These are phyloP conservation scores for Ormyrus pomaceus DNA, from an alignment of 2,888 invertebrate species.

Conservation along the genomic window DNA sequence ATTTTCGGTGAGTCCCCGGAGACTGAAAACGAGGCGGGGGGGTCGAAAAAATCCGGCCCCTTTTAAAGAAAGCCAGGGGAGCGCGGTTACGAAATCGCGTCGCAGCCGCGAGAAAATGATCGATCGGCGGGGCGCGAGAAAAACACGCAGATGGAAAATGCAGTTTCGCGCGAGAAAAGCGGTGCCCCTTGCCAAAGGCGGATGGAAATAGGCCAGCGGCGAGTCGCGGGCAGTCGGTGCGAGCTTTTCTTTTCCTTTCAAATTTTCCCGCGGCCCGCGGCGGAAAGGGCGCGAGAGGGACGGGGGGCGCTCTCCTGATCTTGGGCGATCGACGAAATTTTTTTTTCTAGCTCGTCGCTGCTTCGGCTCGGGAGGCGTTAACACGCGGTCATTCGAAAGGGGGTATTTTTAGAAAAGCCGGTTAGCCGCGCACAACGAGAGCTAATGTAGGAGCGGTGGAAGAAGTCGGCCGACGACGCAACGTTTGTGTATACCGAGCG, in stretches of 20 bases:
- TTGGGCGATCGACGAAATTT: constrained; percentile 10
- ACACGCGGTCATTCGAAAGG: constrained; percentile 64
- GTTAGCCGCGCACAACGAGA: constrained; percentile 60
- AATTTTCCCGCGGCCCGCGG: constrained; percentile 13
- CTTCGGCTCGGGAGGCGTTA: constrained; percentile 31
- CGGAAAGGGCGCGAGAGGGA: background rate
- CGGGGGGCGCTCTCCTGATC: background rate
- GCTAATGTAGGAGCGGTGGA: background rate
- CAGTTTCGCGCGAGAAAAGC: background rate
- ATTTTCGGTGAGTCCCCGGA: constrained; percentile 28
- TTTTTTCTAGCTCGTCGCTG: background rate
- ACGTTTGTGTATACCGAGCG: background rate
- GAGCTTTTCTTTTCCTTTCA: constrained; percentile 37
- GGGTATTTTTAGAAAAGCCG: constrained; percentile 68
- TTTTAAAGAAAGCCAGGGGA: constrained; percentile 34
- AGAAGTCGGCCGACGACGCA: background rate
- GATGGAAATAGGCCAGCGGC: constrained; percentile 59
- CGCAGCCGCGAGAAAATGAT: background rate
- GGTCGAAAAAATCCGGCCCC: constrained; percentile 28
- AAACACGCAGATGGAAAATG: background rate
- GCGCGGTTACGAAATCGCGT: constrained; percentile 8
- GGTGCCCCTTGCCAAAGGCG: constrained; percentile 54
- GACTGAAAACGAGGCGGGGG: background rate
- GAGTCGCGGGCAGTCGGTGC: background rate
- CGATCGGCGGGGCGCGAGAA: background rate